Conservation (phyloP, 2,797 vertebrate genomes). For the Arrhamphus sclerolepis region DNA sequence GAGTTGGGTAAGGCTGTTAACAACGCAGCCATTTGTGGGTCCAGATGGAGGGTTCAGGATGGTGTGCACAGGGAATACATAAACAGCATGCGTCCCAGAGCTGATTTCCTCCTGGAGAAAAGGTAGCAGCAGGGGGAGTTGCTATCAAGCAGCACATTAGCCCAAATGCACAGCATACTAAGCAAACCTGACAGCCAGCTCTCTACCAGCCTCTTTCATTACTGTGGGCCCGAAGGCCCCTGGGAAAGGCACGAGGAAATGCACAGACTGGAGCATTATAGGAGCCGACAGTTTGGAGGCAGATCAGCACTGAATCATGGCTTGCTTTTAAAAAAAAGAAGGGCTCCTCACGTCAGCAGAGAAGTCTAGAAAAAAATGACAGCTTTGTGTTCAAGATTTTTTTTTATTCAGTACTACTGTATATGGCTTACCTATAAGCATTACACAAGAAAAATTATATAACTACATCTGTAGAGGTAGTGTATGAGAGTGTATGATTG, state of each 20-base stretch:
- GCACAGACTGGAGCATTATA: constrained; percentile 74
- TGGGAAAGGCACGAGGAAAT: constrained; percentile 73
- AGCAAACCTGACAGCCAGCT: constrained; percentile 79
- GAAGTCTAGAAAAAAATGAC: constrained; percentile 47
- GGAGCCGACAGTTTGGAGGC: constrained; percentile 77
- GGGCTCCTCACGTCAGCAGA: constrained; percentile 43
- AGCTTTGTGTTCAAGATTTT: constrained; percentile 51
- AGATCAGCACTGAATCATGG: constrained; percentile 75
- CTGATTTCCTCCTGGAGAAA: constrained; percentile 77
- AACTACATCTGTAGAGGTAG: not conserved
- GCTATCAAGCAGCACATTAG: constrained; percentile 80
- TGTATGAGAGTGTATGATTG: constrained; percentile 4
- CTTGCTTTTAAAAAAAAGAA: constrained; percentile 66
- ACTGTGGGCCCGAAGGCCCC: constrained; percentile 74
- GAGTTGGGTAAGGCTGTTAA: constrained; percentile 45
- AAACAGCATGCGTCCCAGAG: constrained; percentile 76
- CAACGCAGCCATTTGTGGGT: constrained; percentile 59
- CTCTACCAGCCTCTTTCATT: constrained; percentile 81
- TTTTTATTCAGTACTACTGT: constrained; percentile 33
- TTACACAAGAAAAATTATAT: constrained; percentile 15
- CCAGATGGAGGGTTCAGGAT: constrained; percentile 67
- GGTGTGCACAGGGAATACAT: constrained; percentile 59
- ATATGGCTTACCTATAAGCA: constrained; percentile 18
- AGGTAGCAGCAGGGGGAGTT: constrained; percentile 75
- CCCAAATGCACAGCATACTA: constrained; percentile 75